These are phyloP conservation scores for Leptosomus discolor DNA, from an alignment of 2,113 vertebrate genomes.

Conservation along the genomic window DNA sequence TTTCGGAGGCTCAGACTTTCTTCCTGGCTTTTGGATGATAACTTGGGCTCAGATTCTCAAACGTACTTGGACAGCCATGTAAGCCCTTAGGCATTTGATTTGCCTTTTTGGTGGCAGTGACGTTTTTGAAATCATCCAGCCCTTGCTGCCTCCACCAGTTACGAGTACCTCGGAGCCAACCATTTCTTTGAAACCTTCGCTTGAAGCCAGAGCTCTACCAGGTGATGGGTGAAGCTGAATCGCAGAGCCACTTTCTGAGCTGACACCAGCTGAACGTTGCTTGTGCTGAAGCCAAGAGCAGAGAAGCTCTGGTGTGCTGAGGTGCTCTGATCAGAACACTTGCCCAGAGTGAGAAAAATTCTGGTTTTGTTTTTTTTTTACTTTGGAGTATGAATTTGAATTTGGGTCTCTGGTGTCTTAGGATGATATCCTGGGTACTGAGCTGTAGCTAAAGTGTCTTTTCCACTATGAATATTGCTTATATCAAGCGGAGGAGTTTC, in stretches of 20 bases:
- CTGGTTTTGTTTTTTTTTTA: too few species aligned
- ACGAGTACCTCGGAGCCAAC: not conserved
- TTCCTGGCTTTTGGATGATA: not conserved
- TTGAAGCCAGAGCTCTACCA: not conserved
- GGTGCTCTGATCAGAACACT: not conserved
- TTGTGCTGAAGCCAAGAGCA: not conserved
- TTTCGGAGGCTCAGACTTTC: not conserved
- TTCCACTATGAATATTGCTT: not conserved
- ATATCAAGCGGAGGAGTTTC: not conserved
- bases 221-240: not conserved
- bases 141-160: not conserved
- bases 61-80: not conserved
- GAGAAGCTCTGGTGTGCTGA: not conserved
- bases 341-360: not conserved
- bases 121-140: not conserved
- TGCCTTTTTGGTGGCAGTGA: not conserved
- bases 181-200: not conserved
- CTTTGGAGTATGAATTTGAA: not conserved
- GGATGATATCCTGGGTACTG: not conserved
- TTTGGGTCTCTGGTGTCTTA: not conserved
- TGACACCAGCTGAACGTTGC: not conserved
- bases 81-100: not conserved
- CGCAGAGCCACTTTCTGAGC: not conserved
- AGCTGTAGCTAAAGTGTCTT: not conserved
- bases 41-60: not conserved